Percentiles rank a stretch among this genome's conserved stretches.
Evolutionary conservation across 2,797 vertebrate species (phyloP).

Genomic region (Petrocephalus schoutedeni): DNA sequence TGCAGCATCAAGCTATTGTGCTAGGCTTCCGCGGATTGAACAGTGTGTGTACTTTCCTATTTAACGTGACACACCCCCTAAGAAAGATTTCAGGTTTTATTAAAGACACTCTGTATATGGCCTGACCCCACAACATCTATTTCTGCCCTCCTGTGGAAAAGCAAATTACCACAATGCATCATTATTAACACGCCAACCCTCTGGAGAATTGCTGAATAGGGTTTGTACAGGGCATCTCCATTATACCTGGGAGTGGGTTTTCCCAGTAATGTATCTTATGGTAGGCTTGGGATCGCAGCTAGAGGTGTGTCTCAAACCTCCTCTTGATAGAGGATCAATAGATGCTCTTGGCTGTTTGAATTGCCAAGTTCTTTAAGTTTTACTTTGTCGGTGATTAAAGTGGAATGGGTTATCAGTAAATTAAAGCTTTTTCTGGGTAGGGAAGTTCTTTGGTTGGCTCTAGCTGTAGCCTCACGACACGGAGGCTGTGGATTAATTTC

Average conservation of each 20-base stretch:
- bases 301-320: neutral
- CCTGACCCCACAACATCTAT: neutral
- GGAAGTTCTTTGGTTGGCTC: neutral
- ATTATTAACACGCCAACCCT: neutral
- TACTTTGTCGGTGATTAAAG: neutral
- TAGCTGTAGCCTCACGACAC: neutral
- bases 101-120: neutral
- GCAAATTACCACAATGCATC: constrained; percentile 5
- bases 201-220: neutral
- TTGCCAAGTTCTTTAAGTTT: neutral
- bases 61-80: neutral
- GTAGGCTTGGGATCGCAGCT: neutral
- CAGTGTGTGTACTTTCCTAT: neutral
- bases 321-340: neutral
- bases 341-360: neutral
- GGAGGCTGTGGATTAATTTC: neutral
- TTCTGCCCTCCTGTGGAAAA: constrained; percentile 12
- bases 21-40: neutral
- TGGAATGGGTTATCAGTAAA: neutral
- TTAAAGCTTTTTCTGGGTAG: neutral
- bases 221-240: neutral
- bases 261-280: neutral
- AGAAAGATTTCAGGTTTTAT: neutral
- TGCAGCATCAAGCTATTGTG: neutral
- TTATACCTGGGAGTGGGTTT: neutral